Conservation (phyloP, 2,888 invertebrate genomes). For the Hemithea aestivaria region DNA sequence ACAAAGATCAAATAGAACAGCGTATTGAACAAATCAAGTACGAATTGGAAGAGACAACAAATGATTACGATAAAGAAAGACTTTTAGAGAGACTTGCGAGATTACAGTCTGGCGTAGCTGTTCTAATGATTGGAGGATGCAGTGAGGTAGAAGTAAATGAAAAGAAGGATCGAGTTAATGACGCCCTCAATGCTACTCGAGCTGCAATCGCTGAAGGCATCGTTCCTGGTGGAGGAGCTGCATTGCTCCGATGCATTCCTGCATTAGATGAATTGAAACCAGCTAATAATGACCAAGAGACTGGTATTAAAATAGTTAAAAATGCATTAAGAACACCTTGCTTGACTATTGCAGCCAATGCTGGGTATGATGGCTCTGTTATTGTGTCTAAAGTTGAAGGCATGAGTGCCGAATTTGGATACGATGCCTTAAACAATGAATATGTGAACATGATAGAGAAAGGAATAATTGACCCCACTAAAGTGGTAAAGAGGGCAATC, state of each 20-base stretch:
- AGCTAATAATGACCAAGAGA: conserved; percentile 87
- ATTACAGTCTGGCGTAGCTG: conserved; percentile 88
- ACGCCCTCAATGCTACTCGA: conserved; percentile 95
- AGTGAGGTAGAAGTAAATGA: conserved; percentile 95
- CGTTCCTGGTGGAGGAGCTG: conserved; percentile 96
- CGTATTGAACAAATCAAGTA: conserved; percentile 89
- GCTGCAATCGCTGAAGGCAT: conserved; percentile 98
- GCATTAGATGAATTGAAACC: conserved; percentile 81
- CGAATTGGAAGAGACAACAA: conserved; percentile 88
- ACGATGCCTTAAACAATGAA: conserved; percentile 92
- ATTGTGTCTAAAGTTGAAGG: conserved; percentile 94
- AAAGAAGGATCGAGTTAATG: conserved; percentile 96
- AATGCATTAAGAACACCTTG: conserved; percentile 92
- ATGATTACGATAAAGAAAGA: conserved; percentile 95
- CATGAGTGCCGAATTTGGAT: conserved; percentile 85
- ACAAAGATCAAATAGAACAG: conserved; percentile 85
- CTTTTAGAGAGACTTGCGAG: conserved; percentile 93
- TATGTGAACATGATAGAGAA: conserved; percentile 94
- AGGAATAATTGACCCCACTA: conserved; percentile 97
- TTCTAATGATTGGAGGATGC: conserved; percentile 90
- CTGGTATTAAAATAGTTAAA: conserved; percentile 88
- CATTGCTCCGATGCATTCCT: conserved; percentile 89
- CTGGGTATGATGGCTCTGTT: conserved; percentile 92
- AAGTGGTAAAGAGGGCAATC: conserved; percentile 75
- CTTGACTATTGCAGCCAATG: conserved; percentile 92